Conservation (phyloP, 1,140 invertebrate species). For the Homarus americanus region DNA sequence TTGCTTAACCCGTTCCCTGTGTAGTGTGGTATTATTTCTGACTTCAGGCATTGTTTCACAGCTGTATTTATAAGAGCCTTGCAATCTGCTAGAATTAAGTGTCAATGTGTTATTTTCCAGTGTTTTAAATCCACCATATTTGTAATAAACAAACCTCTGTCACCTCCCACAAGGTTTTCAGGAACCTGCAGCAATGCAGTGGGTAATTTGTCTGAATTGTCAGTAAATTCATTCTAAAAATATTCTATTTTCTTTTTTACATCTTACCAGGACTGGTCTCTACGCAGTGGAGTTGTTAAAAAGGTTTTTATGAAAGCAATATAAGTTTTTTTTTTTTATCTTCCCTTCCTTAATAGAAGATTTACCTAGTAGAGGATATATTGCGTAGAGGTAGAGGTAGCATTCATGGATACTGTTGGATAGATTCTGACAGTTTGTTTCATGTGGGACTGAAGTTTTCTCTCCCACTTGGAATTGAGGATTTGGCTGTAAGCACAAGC, state of each 20-base stretch:
- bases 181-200: slow-evolving; percentile 56
- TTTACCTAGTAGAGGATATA: slow-evolving; percentile 46
- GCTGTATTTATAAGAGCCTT: slow-evolving; percentile 29
- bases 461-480: neutral
- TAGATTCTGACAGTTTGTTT: slow-evolving; percentile 14
- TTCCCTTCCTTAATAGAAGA: slow-evolving; percentile 39
- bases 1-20: slow-evolving; percentile 4
- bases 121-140: slow-evolving; percentile 40
- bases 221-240: slow-evolving; percentile 41
- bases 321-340: slow-evolving; percentile 55
- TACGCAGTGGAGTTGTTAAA: slow-evolving; percentile 73
- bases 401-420: slow-evolving; percentile 38
- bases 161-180: slow-evolving; percentile 37
- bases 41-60: neutral
- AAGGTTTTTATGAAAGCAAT: slow-evolving; percentile 71
- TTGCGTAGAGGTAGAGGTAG: slow-evolving; percentile 47
- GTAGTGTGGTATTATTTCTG: slow-evolving; percentile 9
- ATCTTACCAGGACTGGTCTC: slow-evolving; percentile 74
- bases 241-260: slow-evolving; percentile 58
- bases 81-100: slow-evolving; percentile 33
- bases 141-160: slow-evolving; percentile 45
- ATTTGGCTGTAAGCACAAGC: neutral
- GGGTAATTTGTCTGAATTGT: slow-evolving; percentile 43
- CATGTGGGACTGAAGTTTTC: slow-evolving; percentile 6
- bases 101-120: neutral